phyloP scores from a whole-genome alignment of 2,888 invertebrate genomes.

The Dicranocentrus wangi region DNA sequence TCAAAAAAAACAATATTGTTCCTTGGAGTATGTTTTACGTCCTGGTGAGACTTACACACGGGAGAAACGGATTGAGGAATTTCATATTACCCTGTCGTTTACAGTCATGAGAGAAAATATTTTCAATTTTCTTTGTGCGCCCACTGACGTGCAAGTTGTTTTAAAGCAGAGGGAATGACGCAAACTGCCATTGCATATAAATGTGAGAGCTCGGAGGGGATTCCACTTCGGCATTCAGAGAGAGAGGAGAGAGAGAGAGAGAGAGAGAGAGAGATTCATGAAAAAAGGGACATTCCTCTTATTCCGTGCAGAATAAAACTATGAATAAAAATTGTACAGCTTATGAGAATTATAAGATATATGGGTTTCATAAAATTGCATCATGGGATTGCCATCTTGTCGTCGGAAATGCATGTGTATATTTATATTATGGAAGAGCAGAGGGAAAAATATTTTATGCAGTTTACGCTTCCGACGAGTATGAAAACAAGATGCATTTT shows the following conservation, averaged over 20 bases:
- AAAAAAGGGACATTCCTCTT: no score
- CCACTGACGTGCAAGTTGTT: no score
- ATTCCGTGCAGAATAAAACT: background rate
- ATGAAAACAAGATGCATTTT: conserved; percentile 40
- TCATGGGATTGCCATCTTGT: conserved; percentile 45
- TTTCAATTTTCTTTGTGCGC: conserved; percentile 23
- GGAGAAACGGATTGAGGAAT: conserved; percentile 35
- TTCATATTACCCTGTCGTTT: conserved; percentile 51
- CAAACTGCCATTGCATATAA: conserved; percentile 14
- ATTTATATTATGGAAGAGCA: conserved; percentile 2
- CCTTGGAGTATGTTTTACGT: background rate
- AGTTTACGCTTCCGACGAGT: background rate
- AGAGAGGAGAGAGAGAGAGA: no score
- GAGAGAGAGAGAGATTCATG: no score
- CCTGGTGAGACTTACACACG: background rate
- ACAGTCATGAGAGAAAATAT: conserved; percentile 37
- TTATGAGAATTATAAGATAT: conserved; percentile 32
- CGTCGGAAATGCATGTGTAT: no score
- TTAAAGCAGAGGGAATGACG: background rate
- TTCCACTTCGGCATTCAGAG: background rate
- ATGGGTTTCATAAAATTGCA: conserved; percentile 44
- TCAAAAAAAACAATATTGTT: conserved; percentile 14
- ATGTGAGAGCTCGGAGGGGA: conserved; percentile 2
- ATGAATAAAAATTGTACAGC: conserved; percentile 14
- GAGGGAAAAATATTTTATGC: conserved; percentile 16